Evolutionary conservation across 2,888 invertebrate species (phyloP).

Genomic region (Drosophila longiperda): DNA sequence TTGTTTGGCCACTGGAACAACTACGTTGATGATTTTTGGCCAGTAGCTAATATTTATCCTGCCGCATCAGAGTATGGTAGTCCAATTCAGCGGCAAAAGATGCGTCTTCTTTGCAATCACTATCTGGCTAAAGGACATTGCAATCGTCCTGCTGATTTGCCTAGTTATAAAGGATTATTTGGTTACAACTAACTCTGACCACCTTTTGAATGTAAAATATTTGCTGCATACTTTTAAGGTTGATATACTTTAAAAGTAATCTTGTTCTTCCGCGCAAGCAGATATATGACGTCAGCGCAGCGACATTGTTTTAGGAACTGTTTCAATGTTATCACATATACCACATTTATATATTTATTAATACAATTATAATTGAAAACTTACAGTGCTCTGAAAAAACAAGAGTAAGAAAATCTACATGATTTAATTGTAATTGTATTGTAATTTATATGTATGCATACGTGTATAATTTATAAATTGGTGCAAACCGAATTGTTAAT

Average conservation of each 20-base stretch:
- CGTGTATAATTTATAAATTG: slow-evolving; percentile 52
- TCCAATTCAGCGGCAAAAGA: neutral
- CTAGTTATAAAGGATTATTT: neutral
- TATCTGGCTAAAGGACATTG: neutral
- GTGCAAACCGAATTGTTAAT: slow-evolving; percentile 38
- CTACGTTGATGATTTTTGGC: neutral
- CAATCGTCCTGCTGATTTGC: neutral
- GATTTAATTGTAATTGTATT: slow-evolving; percentile 47
- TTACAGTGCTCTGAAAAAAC: slow-evolving; percentile 46
- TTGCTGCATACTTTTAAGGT: slow-evolving; percentile 35
- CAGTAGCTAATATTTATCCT: neutral
- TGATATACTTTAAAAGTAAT: neutral
- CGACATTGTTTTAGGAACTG: neutral
- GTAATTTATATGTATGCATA: slow-evolving; percentile 48
- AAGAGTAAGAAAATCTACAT: slow-evolving; percentile 37
- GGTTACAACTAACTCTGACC: neutral
- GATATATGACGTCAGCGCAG: slow-evolving; percentile 43
- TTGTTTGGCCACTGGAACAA: neutral
- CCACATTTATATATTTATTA: slow-evolving; percentile 55
- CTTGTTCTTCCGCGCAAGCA: slow-evolving; percentile 19
- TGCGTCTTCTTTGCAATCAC: neutral
- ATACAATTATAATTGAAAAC: slow-evolving; percentile 45
- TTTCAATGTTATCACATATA: slow-evolving; percentile 23
- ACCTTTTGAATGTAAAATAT: neutral
- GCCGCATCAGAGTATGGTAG: neutral